Evolutionary conservation across 2,113 vertebrate species (phyloP), one percentile per base, ranked within the genome.

Genomic region (Calonectris borealis): DNA sequence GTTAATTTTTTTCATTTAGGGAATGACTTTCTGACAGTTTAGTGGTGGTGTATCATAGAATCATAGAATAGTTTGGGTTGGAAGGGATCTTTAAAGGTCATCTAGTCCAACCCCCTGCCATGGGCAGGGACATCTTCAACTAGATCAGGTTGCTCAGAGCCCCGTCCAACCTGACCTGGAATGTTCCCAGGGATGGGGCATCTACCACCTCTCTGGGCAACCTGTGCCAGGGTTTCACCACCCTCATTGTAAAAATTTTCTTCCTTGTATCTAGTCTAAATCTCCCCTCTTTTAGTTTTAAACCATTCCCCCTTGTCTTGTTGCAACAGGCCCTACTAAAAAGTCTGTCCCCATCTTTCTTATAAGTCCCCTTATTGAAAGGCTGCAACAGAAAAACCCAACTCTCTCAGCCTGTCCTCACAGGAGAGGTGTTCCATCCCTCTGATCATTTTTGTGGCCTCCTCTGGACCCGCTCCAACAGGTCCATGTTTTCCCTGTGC

Each of bases 401-500:
- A 6, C 32, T 58, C 32, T 58, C 20, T 34, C 32, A 58, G 57
- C 57, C 32, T 14, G 5, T 21, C 57, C 18, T 15, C 32, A 14
- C 0, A n/a, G 22, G 0, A 29, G n/a, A 48, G 40, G 2, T 22
- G 7, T 2, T 76, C 21, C 55, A 29, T 2, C 27, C 19, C 52
- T 27, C 20, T 9, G 57, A 58, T 34, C 31, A 34, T 57, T 13
- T 32, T 34, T 6, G 31, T 32, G 19, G 2, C 55, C 49, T 51
- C 51, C 25, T 49, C n/a, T 51, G 20, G 58, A 9, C 42, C 11
- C 1, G 0, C 22, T 71, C 38, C 38, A 70, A 8, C 22, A 60
- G 25, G 5, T 69, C 42, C 26, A 1, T 9, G 32, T 9, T 20
- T 5, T 5, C 49, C 9, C 3, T 10, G 2, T 71, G 15, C 2